Evolutionary conservation across 2,113 vertebrate species (phyloP).

Genomic region (Sciurus niger): DNA sequence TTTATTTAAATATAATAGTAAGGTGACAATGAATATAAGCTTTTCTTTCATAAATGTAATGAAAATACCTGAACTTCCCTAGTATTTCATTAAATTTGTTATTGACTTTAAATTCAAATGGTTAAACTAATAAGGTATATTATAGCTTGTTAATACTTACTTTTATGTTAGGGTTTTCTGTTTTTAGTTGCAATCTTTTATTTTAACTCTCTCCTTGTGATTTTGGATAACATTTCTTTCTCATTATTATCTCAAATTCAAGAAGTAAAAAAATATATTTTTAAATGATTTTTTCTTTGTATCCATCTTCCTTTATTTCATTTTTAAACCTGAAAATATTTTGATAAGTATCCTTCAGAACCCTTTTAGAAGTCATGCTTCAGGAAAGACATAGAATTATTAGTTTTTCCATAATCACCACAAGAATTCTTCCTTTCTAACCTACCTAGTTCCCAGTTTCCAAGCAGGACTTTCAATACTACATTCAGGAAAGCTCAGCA

Average conservation of each 20-base stretch:
- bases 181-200: background rate
- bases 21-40: background rate
- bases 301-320: background rate
- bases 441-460: background rate
- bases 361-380: background rate
- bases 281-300: background rate
- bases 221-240: background rate
- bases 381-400: background rate
- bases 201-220: background rate
- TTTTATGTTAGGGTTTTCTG: background rate
- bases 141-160: background rate
- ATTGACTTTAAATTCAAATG: background rate
- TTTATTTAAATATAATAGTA: background rate
- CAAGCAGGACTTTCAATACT: accelerated
- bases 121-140: background rate
- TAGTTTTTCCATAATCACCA: background rate
- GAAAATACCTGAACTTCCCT: background rate
- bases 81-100: background rate
- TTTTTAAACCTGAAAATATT: background rate
- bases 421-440: background rate
- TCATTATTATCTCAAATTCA: background rate
- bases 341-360: background rate
- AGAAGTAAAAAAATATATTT: background rate
- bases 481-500: background rate
- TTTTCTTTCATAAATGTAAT: background rate